Conservation (phyloP, 2,113 vertebrate genomes). For the Acanthochromis polyacanthus region DNA sequence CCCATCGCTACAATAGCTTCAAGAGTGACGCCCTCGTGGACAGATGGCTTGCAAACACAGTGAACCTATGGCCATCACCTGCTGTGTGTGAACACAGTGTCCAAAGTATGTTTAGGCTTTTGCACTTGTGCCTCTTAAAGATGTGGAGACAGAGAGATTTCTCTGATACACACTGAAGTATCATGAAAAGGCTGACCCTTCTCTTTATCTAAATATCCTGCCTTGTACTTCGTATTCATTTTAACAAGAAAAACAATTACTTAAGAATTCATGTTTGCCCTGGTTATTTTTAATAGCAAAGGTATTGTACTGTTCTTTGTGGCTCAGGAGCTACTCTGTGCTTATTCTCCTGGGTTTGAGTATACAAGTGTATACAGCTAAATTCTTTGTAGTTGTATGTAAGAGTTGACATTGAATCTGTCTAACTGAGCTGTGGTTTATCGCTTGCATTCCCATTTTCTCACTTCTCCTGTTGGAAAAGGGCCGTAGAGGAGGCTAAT, state of each 20-base stretch:
- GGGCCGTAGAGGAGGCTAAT: conserved; percentile 32
- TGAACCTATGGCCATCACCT: conserved; percentile 20
- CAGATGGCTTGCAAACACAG: conserved; percentile 45
- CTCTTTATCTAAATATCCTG: not conserved
- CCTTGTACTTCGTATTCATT: too few species aligned
- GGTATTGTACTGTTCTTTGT: conserved; percentile 5
- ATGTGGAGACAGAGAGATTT: conserved; percentile 3
- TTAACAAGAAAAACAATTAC: too few species aligned
- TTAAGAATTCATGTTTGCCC: not conserved
- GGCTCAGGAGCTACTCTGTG: not conserved
- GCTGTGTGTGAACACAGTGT: conserved; percentile 18
- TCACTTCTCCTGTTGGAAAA: conserved; percentile 20
- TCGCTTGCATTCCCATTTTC: conserved; percentile 16
- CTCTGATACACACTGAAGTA: not conserved
- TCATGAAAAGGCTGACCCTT: not conserved
- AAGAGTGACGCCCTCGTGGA: conserved; percentile 14
- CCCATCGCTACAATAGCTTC: conserved; percentile 7
- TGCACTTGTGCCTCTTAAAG: not conserved
- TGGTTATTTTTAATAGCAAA: not conserved
- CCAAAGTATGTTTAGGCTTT: not conserved
- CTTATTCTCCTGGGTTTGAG: conserved; percentile 15
- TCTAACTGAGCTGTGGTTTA: conserved; percentile 30
- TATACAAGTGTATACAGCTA: conserved; percentile 20
- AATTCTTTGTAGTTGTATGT: not conserved
- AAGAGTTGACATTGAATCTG: conserved; percentile 53